These are phyloP conservation scores for Apamea anceps DNA, from an alignment of 2,888 invertebrate genomes.

Conservation along the genomic window DNA sequence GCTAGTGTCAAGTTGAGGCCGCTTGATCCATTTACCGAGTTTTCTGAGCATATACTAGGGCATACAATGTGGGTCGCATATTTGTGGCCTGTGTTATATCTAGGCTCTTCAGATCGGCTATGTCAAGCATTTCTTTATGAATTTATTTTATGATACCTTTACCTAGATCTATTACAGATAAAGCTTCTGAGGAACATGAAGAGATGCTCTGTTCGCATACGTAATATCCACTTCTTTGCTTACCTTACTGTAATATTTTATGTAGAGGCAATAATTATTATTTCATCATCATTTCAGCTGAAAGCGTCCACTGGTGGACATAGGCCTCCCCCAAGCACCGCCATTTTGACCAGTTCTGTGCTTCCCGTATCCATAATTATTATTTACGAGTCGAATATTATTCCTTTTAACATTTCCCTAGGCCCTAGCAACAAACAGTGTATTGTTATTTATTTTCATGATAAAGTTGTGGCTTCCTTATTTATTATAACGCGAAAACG, in stretches of 20 bases:
- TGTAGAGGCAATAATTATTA: neutral
- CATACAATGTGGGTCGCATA: conserved; percentile 42
- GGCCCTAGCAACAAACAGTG: conserved; percentile 3
- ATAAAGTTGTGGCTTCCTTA: neutral
- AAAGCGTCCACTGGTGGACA: neutral
- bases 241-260: neutral
- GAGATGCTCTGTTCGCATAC: neutral
- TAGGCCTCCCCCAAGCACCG: neutral
- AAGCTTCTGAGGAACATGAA: neutral
- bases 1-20: conserved; percentile 63
- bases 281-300: neutral
- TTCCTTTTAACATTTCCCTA: neutral
- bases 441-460: neutral
- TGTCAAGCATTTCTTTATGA: neutral
- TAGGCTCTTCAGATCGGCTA: neutral
- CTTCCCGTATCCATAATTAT: neutral
- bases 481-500: neutral
- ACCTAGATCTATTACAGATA: neutral
- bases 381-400: neutral
- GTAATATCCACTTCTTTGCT: neutral
- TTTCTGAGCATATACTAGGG: conserved; percentile 23
- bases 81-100: conserved; percentile 17
- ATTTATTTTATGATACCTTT: neutral
- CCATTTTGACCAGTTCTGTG: neutral
- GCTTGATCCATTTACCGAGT: conserved; percentile 65